Percentiles rank a stretch among this genome's conserved stretches.
These are phyloP conservation scores for Epiblema foenella DNA, from an alignment of 2,888 invertebrate species.

Conservation along the genomic window DNA sequence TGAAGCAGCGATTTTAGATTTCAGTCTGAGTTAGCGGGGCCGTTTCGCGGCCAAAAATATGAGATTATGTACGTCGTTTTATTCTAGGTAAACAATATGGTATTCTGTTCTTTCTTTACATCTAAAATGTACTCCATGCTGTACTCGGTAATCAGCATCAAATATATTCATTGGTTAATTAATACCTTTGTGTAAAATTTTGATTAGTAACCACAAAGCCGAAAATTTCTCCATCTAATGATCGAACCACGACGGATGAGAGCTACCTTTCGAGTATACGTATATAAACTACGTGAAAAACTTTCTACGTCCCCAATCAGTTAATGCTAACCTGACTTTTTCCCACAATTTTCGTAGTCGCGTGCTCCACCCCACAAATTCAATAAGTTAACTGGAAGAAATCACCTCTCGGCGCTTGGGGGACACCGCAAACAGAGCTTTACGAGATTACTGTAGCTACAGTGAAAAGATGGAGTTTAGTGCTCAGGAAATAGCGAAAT, in stretches of 20 bases:
- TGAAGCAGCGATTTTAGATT: conserved; percentile 38
- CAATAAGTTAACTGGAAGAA: conserved; percentile 54
- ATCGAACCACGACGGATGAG: not conserved
- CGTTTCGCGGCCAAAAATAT: conserved; percentile 8
- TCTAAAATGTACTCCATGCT: too few species aligned
- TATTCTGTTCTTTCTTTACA: too few species aligned
- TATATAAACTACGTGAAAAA: conserved; percentile 21
- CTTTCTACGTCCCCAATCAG: conserved; percentile 28
- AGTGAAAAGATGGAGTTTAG: conserved; percentile 54
- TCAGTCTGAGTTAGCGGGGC: conserved; percentile 25
- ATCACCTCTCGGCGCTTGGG: conserved; percentile 48
- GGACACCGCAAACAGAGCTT: conserved; percentile 54
- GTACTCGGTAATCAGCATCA: too few species aligned
- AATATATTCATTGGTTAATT: too few species aligned
- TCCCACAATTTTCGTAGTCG: conserved; percentile 40
- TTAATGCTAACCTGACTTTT: conserved; percentile 34
- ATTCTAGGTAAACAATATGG: conserved; percentile 23
- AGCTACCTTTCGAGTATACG: not conserved
- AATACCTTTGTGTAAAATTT: not conserved
- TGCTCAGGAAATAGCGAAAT: conserved; percentile 63
- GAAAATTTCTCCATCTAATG: not conserved
- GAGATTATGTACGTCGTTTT: conserved; percentile 30
- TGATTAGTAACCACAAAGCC: not conserved
- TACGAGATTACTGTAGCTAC: conserved; percentile 55
- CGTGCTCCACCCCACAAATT: conserved; percentile 49